Percentiles rank a stretch among this genome's conserved stretches.
Evolutionary conservation across 2,888 invertebrate genomes (phyloP).

Genomic region (Mesodorylaimus sp.): DNA sequence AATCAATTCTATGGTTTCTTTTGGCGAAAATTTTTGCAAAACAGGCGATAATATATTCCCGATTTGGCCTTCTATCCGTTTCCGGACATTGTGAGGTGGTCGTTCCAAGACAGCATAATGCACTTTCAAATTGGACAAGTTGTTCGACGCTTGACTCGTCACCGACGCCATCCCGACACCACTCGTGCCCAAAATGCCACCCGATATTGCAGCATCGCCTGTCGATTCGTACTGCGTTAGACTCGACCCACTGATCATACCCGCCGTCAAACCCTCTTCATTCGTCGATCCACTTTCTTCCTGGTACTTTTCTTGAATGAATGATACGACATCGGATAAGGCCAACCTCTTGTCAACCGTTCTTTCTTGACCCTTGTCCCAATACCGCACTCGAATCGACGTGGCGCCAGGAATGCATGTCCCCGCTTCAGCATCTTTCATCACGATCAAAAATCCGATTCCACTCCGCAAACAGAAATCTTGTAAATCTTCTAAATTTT

Average conservation of each 20-base stretch:
- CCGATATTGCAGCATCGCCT: no score
- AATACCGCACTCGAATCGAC: background rate
- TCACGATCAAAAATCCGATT: conserved; percentile 3
- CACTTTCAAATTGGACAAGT: conserved; percentile 4
- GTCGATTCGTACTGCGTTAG: no score
- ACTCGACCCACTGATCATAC: no score
- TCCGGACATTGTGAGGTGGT: background rate
- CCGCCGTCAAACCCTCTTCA: no score
- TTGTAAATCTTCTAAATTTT: conserved; percentile 4
- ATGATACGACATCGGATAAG: background rate
- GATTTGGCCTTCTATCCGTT: conserved; percentile 1
- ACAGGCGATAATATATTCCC: background rate
- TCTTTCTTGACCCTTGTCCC: background rate
- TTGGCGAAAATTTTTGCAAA: conserved; percentile 1
- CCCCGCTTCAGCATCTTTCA: background rate
- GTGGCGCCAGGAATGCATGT: background rate
- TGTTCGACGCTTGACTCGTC: background rate
- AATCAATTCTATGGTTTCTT: conserved; percentile 2
- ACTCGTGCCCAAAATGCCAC: background rate
- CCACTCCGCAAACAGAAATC: conserved; percentile 3
- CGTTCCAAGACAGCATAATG: conserved; percentile 4
- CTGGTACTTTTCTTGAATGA: background rate
- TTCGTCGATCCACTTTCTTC: no score
- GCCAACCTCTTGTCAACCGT: background rate
- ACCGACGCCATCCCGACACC: background rate